A percentile compares a stretch with the other conserved stretches of the same genome.
Conservation (phyloP, 2,888 invertebrate species). For the Autographa gamma region DNA sequence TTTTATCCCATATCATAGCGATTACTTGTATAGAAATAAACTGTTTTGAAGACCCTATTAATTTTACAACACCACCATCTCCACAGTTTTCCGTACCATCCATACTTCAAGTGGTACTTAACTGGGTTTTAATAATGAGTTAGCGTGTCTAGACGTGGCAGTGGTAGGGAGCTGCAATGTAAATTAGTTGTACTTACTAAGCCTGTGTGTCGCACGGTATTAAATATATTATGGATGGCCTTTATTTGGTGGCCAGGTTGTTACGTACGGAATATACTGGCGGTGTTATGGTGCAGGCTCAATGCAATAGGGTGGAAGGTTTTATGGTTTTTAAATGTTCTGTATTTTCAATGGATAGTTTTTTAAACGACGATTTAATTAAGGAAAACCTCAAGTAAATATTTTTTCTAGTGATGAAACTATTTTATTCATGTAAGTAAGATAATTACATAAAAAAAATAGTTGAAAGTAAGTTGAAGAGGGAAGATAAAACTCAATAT, state of each 20-base stretch:
- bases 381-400: too few species aligned
- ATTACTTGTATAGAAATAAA: too few species aligned
- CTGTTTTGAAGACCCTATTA: background rate
- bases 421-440: too few species aligned
- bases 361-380: too few species aligned
- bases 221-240: constrained; percentile 39
- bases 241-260: constrained; percentile 24
- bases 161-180: constrained; percentile 27
- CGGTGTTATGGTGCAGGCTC: background rate
- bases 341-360: too few species aligned
- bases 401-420: too few species aligned
- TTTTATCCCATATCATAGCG: too few species aligned
- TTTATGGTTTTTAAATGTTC: too few species aligned
- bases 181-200: constrained; percentile 46
- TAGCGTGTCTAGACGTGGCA: constrained; percentile 79
- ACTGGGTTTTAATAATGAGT: constrained; percentile 82
- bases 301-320: background rate
- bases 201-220: constrained; percentile 40
- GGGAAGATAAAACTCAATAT: too few species aligned
- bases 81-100: constrained; percentile 54
- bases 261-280: background rate
- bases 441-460: too few species aligned
- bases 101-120: constrained; percentile 66
- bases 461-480: too few species aligned
- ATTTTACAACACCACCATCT: constrained; percentile 28